Evolutionary conservation across 2,113 vertebrate species (phyloP), one percentile per base, ranked within the genome.

Genomic region (Indicator indicator): DNA sequence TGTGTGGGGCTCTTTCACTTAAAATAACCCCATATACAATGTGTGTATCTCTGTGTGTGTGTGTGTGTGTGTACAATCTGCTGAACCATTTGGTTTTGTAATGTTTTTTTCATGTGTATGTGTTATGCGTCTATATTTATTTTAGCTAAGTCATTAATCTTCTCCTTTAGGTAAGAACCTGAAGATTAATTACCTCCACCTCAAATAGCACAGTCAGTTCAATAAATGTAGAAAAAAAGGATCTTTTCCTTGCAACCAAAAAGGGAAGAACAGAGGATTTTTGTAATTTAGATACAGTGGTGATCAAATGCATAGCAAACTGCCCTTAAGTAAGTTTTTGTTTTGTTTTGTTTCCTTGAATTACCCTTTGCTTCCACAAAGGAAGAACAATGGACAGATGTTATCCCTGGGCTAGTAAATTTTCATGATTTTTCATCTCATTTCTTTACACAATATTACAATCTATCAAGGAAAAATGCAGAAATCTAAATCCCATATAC

Each of bases 51-150:
- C 11, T 64, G 1, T 44, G 14, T 50, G 2, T 36, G 1, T 44
- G 59, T 44, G 13, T 64, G 1, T 54, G 14, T 50, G 3, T 36
- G 1, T 54, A 63, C 9, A 71, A 48, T 40, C 38, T 75, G 12
- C 7, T 30, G 11, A 86, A 48, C 16, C 3, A 36, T 55, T 81
- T 74, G 26, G 14, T 56, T 68, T 86, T 72, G 16, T 32, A 72
- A 30, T 48, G 0, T 70, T 28, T 36, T 63, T 75, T 86, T 56
- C 28, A 36, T 1, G 0, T 9, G 0, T 38, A 24, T 28, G 1
- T 30, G 2, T 68, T 83, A 59, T 4, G 9, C 8, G 46, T 67
- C 36, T 19, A 38, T 2, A 56, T 87, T 88, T 60, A 64, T 68
- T 89, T 75, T 28, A 78, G 17, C 9, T 69, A 42, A 76, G 32